Base-by-base conservation (phyloP, 2,113 vertebrate genomes). In the Synodontis membranacea region DNA sequence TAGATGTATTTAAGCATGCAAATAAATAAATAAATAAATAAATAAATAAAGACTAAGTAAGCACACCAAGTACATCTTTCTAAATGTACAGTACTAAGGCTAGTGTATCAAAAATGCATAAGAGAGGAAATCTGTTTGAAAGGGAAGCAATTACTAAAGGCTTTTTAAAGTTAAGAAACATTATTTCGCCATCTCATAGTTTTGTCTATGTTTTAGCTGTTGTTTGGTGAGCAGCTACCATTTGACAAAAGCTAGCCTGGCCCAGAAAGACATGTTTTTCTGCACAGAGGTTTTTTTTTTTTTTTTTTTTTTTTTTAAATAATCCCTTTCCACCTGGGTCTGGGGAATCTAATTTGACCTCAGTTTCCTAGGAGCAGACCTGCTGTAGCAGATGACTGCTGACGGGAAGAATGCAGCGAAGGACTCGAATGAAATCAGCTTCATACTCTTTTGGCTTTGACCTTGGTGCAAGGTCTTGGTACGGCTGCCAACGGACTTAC, bases 261-360 rank as follows among this genome's bases (percentile, higher is more conserved):
- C 25, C 10, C n/a, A n/a, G n/a, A 52, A 68, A 75, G 66, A 62
- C 82, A 60, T 46, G 42, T 44, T 44, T 44, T 52, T 64, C 62
- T 31, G 0, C 2, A 60, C 6, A 28, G 25, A 56, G 14, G 15
- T 80, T n/a, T 50, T n/a, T 78, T n/a, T n/a, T n/a, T n/a, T n/a
- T n/a, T n/a, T n/a, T n/a, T n/a, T n/a, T n/a, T n/a, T n/a, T n/a
- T n/a, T n/a, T n/a, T n/a, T n/a, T n/a, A n/a, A n/a, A 3, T 9
- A 11, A 91, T 93, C 93, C 84, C 82, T 86, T 82, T 83, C 76
- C 82, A 83, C 39, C 74, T 72, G 72, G 37, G 37, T 28, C 46
- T 31, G n/a, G 17, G n/a, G 54, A 79, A 52, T 78, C 75, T 34
- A 75, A 46, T 75, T 48, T 75, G 70, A n/a, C 4, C 70, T 72